A percentile compares a stretch with the other conserved stretches of the same genome.
Conservation (phyloP, 2,797 vertebrate genomes). For the Semaprochilodus insignis region DNA sequence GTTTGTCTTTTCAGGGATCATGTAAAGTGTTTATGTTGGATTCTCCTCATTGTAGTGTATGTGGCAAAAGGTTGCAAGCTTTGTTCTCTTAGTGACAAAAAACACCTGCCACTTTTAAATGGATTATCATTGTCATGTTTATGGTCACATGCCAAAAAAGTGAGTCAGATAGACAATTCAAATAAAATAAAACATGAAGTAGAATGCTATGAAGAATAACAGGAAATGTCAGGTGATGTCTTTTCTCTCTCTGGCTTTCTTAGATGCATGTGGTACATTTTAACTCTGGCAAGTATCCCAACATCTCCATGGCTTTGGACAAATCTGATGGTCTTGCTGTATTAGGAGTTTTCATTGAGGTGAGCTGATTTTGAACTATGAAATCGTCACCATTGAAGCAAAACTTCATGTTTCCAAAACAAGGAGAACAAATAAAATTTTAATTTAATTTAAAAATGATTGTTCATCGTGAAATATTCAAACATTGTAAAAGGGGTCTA, state of each 20-base stretch:
- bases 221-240: neutral
- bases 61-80: neutral
- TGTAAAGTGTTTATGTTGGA: neutral
- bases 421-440: neutral
- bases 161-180: neutral
- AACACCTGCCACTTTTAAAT: neutral
- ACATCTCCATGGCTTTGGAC: constrained; percentile 82
- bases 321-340: constrained; percentile 91
- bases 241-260: constrained; percentile 42
- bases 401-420: neutral
- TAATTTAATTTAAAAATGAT: neutral
- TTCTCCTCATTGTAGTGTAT: neutral
- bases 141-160: neutral
- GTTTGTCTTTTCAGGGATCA: neutral
- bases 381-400: neutral
- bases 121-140: neutral
- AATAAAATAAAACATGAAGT: neutral
- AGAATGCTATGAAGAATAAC: neutral
- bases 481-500: neutral
- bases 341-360: constrained; percentile 92
- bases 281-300: constrained; percentile 90
- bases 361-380: constrained; percentile 67
- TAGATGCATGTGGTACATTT: constrained; percentile 97
- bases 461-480: neutral
- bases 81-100: neutral